Evolutionary conservation across 1,140 invertebrate genomes (phyloP), one percentile per base, ranked within the genome.

Genomic region (Zaprionus tsacasi): DNA sequence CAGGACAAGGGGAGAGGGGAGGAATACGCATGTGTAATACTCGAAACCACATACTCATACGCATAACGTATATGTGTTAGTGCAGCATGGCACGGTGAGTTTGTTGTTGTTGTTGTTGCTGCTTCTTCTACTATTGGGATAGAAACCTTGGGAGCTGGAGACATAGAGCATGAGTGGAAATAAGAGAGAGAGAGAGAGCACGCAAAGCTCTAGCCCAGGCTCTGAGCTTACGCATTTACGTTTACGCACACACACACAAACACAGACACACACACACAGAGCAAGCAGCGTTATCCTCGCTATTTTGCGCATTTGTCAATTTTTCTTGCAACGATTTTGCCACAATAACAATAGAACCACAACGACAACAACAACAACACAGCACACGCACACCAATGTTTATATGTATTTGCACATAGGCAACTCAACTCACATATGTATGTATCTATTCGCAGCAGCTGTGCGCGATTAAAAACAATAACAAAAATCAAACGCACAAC

Each of bases 211-310:
- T 58, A 75, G 67, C 45, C 67, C 72, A 64, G 72, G 67, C 67
- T 75, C 68, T 64, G 63, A 85, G 81, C 78, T 81, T 85, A 85
- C 81, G 81, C 81, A 86, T 85, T 86, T 85, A 86, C 81, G 78
- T 83, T 75, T 80, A 82, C 76, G 64, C 81, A 50, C 61, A 57
- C 74, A 70, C 61, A 36, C 5, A 38, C 25, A 70, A 11, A 38
- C 38, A n/a, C n/a, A n/a, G n/a, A n/a, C 81, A 50, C 61, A 57
- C 74, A 70, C 43, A 65, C 40, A 54, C 12, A 48, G 35, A 17
- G 25, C 36, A 36, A 17, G 25, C 36, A 36, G 56, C 40, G 64
- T 80, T 82, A 85, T 83, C 81, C 81, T 70, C 65, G 67, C 21
- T 60, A 50, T 70, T 83, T 78, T 81, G 40, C 64, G 45, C 58